These are phyloP conservation scores for Mormyrus hasselquistii DNA, from an alignment of 2,797 vertebrate genomes.

Conservation along the genomic window DNA sequence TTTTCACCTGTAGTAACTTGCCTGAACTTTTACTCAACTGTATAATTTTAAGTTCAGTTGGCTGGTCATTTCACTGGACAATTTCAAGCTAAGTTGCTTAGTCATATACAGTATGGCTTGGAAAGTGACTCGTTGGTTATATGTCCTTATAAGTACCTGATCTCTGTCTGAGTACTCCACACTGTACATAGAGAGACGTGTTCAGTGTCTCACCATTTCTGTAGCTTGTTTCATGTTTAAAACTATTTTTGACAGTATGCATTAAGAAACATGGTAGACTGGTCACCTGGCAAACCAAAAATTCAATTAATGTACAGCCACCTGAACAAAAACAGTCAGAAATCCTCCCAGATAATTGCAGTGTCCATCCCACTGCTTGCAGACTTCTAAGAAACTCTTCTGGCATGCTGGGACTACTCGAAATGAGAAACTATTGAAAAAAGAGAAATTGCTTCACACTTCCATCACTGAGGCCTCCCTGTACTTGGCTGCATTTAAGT, in stretches of 20 bases:
- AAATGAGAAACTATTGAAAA: constrained; percentile 20
- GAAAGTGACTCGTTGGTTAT: neutral
- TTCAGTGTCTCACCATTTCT: neutral
- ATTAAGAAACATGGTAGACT: neutral
- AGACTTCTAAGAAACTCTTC: constrained; percentile 12
- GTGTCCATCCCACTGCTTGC: constrained; percentile 11
- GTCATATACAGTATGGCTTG: neutral
- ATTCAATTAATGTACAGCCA: neutral
- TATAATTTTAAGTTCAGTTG: neutral
- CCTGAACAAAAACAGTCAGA: neutral
- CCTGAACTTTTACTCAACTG: neutral
- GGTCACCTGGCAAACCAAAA: neutral
- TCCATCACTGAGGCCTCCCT: constrained; percentile 15
- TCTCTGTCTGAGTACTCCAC: neutral
- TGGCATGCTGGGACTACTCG: neutral
- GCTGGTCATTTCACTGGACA: neutral
- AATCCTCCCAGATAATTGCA: neutral
- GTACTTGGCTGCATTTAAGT: constrained; percentile 17
- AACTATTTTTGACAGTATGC: neutral
- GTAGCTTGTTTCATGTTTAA: neutral
- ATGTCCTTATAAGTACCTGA: neutral
- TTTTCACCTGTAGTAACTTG: neutral
- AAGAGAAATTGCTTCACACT: constrained; percentile 22
- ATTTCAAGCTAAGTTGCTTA: neutral
- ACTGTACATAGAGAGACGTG: neutral